phyloP scores from a whole-genome alignment of 2,797 vertebrate genomes.

The Remorina albescens region DNA sequence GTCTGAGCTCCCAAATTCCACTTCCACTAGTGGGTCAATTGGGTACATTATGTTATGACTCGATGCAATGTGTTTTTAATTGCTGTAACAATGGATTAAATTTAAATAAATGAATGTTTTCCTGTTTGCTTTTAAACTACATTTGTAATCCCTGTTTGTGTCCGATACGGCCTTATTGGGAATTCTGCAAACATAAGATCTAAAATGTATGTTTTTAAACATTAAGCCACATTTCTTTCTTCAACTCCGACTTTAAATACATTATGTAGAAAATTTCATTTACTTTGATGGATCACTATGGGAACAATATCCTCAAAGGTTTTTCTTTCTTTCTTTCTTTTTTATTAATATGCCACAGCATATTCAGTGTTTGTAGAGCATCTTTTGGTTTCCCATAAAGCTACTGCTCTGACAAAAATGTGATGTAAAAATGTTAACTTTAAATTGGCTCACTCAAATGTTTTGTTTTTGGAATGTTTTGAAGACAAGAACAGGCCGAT shows the following conservation, averaged over 20 bases:
- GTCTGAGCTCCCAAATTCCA: not conserved
- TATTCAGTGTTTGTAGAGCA: not conserved
- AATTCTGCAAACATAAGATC: not conserved
- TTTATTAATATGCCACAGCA: not conserved
- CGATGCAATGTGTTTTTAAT: not conserved
- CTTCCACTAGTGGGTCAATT: not conserved
- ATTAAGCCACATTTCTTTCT: not conserved
- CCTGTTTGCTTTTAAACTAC: not conserved
- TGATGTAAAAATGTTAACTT: not conserved
- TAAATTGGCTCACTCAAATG: constrained; percentile 1
- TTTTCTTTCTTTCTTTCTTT: not conserved
- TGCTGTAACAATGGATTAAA: not conserved
- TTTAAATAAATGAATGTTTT: not conserved
- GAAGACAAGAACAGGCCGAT: not conserved
- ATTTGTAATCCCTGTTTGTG: not conserved
- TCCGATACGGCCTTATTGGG: not conserved
- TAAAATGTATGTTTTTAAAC: not conserved
- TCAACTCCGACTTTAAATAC: not conserved
- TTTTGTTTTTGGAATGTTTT: constrained; percentile 9
- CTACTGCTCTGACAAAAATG: constrained; percentile 5
- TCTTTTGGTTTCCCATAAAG: not conserved
- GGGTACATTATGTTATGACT: not conserved
- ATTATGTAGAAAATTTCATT: not conserved
- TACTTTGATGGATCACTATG: not conserved
- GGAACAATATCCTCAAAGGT: not conserved